A percentile compares a stretch with the other conserved stretches of the same genome.
Evolutionary conservation across 2,888 invertebrate genomes (phyloP).

Genomic region (Yponomeuta sedellus): DNA sequence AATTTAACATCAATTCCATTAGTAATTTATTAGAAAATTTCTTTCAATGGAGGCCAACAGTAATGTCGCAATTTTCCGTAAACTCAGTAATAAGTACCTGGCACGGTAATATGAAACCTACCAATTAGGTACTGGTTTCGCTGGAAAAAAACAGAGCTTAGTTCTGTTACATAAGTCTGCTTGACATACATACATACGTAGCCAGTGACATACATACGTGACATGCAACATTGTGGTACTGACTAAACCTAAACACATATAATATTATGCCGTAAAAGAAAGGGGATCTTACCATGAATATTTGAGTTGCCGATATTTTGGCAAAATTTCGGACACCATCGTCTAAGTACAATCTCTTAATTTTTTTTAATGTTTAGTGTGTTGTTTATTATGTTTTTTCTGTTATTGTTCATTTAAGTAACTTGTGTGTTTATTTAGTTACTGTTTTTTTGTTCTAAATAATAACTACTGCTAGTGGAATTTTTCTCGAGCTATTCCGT

Average conservation of each 20-base stretch:
- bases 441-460: no score
- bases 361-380: not conserved
- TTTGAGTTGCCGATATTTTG: no score
- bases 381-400: not conserved
- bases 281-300: not conserved
- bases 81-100: not conserved
- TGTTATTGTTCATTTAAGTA: not conserved
- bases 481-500: no score
- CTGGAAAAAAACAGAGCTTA: not conserved
- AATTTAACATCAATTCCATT: not conserved
- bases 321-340: no score
- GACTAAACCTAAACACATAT: no score
- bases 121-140: not conserved
- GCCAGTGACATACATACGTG: not conserved
- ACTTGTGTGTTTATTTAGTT: no score
- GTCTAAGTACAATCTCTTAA: no score
- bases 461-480: no score
- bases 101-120: not conserved
- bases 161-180: not conserved
- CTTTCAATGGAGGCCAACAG: not conserved
- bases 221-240: not conserved
- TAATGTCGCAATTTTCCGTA: not conserved
- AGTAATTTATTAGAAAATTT: not conserved
- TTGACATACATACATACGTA: not conserved
- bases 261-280: not conserved